Evolutionary conservation across 2,113 vertebrate species (phyloP).

Genomic region (Pithys albifrons): DNA sequence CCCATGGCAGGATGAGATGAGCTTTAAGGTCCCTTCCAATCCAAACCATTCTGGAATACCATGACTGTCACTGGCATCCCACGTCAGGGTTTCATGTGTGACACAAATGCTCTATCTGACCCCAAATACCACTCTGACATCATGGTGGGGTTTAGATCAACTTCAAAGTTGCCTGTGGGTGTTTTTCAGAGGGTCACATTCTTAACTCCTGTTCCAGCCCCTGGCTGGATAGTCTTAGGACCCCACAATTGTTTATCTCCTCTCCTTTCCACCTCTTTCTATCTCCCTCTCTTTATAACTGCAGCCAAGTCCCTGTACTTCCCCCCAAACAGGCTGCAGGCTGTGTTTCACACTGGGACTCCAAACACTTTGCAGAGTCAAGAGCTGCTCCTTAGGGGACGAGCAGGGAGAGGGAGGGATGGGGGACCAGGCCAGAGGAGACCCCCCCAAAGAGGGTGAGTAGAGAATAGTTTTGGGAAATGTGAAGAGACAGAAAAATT

Average conservation of each 20-base stretch:
- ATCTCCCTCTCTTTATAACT: not conserved
- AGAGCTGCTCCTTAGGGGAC: not conserved
- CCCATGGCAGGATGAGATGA: not conserved
- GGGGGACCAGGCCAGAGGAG: not conserved
- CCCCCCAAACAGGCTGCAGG: not conserved
- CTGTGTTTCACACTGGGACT: not conserved
- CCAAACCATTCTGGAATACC: not conserved
- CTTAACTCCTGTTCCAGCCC: not conserved
- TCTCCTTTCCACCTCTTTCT: not conserved
- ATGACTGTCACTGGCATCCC: not conserved
- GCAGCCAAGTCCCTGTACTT: not conserved
- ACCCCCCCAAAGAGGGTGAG: not conserved
- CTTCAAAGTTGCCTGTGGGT: fast-evolving
- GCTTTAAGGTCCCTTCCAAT: not conserved
- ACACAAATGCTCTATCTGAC: not conserved
- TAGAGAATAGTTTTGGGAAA: not conserved
- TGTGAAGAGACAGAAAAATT: not conserved
- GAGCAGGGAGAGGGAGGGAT: not conserved
- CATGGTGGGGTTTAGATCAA: not conserved
- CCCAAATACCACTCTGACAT: not conserved
- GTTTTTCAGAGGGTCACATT: not conserved
- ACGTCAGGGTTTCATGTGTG: fast-evolving
- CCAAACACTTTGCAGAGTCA: not conserved
- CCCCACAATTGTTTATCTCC: fast-evolving
- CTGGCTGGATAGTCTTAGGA: not conserved